These are phyloP conservation scores for Drosophila aff. DNA, from an alignment of 1,140 invertebrate genomes.

Conservation along the genomic window DNA sequence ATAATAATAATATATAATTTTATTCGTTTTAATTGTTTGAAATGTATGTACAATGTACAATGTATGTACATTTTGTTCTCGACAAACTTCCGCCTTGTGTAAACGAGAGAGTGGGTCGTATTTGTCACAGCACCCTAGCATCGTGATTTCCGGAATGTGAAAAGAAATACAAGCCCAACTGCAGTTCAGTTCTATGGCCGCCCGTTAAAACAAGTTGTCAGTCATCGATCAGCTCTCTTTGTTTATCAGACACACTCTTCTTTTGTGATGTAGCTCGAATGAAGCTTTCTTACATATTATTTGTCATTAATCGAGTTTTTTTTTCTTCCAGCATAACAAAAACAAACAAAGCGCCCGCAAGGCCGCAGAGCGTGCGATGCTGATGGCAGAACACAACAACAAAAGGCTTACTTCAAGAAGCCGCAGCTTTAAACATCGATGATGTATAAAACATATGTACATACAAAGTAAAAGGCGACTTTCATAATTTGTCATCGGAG, in stretches of 20 bases:
- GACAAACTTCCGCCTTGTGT: constrained; percentile 40
- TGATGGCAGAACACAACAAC: constrained; percentile 6
- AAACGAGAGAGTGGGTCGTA: not conserved
- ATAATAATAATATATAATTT: too few relatives aligned
- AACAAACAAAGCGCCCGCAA: constrained; percentile 35
- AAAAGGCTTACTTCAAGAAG: not conserved
- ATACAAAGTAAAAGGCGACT: not conserved
- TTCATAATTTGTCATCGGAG: not conserved
- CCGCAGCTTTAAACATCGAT: not conserved
- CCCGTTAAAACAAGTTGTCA: constrained; percentile 25
- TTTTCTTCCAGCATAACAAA: constrained; percentile 21
- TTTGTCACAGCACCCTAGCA: constrained; percentile 4
- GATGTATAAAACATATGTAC: too few relatives aligned
- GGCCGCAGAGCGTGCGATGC: constrained; percentile 14
- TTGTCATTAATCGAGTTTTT: constrained; percentile 38
- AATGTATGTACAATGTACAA: too few relatives aligned
- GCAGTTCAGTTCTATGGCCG: constrained; percentile 17
- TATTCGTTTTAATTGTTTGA: not conserved
- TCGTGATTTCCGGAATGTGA: constrained; percentile 43
- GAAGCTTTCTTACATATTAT: constrained; percentile 6
- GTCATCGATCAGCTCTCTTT: constrained; percentile 32
- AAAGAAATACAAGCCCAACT: constrained; percentile 20
- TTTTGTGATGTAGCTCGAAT: constrained; percentile 5
- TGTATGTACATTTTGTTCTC: constrained; percentile 11
- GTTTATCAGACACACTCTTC: constrained; percentile 23